Evolutionary conservation across 1,140 invertebrate species (phyloP), one percentile per base, ranked within the genome.

Genomic region (Magallana angulata): DNA sequence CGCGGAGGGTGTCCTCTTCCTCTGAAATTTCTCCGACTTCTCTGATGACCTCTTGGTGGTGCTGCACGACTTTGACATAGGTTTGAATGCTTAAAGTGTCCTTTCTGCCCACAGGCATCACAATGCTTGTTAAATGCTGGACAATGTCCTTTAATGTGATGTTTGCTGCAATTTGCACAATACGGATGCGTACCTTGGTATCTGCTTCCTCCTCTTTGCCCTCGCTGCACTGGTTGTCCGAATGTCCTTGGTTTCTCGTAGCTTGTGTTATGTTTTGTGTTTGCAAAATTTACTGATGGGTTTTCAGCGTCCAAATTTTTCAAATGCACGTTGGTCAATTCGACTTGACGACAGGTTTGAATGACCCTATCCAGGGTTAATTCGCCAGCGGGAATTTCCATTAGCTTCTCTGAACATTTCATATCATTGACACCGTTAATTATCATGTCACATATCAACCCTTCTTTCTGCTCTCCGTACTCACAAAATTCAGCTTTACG

Each of bases 371-470:
- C 85, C 14, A 86, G 58, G 16, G 82, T 88, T 7, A 88, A 68
- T 14, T 90, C 57, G 16, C 0, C 30, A 4, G 82, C 57, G 14
- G 84, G 85, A 14, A 90, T 86, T 81, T 86, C 89, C 87, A 90
- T 90, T n/a, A 90, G 24, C 36, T 88, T 90, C n/a, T 90, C 89
- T 7, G 85, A 84, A 85, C 85, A 90, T 62, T 90, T 89, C 59
- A n/a, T 0, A 56, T 88, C 87, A 24, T 87, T 85, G 7, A 89
- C 71, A 18, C 87, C 87, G 76, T 88, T 90, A 7, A 88, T 90
- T 1, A 89, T 85, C 89, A 90, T 90, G 68, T 89, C 89, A 76
- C 87, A 90, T 14, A 90, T 90, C 1, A 90, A 85, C 7, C 87
- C 68, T 80, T 90, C 89, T 62, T 83, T 82, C 24, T 89, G 83